These are phyloP conservation scores for Magallana gigas DNA, from an alignment of 1,140 invertebrate genomes.

Conservation along the genomic window DNA sequence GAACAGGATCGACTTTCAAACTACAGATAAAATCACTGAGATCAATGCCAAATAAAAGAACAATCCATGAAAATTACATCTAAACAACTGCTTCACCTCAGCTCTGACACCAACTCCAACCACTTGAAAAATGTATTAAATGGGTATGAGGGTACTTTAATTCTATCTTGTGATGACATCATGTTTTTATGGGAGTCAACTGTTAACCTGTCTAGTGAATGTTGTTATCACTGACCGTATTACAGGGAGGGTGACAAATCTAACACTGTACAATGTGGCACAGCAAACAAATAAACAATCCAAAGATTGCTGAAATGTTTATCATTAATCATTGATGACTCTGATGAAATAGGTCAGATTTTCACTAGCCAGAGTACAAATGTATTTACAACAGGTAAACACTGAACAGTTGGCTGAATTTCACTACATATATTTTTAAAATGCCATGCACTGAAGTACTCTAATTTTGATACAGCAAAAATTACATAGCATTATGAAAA, in stretches of 20 bases:
- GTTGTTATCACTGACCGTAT: neutral
- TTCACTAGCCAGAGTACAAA: neutral
- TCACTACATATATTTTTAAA: neutral
- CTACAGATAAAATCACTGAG: too few relatives aligned
- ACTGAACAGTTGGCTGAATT: neutral
- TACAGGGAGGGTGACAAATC: neutral
- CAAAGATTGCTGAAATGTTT: constrained; percentile 17
- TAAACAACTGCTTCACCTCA: neutral
- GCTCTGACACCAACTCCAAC: neutral
- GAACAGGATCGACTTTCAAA: too few relatives aligned
- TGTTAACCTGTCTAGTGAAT: neutral
- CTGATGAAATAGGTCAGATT: neutral
- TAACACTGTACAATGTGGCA: neutral
- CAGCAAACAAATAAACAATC: constrained; percentile 11
- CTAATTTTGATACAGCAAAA: too few relatives aligned
- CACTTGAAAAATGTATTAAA: neutral
- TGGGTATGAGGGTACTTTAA: neutral
- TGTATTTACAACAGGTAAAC: neutral
- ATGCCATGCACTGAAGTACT: too few relatives aligned
- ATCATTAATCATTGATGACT: neutral
- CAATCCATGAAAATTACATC: too few relatives aligned
- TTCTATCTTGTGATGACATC: constrained; percentile 19
- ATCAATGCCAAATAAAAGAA: too few relatives aligned
- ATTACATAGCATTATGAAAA: too few relatives aligned
- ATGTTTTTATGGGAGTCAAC: constrained; percentile 24